Evolutionary conservation across 1,140 invertebrate species (phyloP).

Genomic region (Drosophila kurseongensis): DNA sequence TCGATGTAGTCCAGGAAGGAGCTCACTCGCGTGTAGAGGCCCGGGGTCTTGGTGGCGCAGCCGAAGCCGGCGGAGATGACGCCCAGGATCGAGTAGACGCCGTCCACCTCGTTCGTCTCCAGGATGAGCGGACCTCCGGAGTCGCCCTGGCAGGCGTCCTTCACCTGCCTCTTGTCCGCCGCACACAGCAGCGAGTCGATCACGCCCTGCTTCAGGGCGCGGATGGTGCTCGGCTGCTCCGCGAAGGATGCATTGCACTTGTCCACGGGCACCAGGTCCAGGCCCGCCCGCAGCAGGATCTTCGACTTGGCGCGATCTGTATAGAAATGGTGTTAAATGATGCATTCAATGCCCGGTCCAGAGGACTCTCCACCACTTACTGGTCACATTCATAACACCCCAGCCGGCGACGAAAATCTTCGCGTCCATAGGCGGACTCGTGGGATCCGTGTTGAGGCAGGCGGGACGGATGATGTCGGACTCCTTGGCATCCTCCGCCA

Average conservation of each 20-base stretch:
- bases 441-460: conserved; percentile 57
- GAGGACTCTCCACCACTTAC: conserved; percentile 31
- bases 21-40: conserved; percentile 28
- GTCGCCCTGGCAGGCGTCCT: conserved; percentile 43
- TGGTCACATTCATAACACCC: conserved; percentile 63
- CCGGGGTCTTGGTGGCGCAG: conserved; percentile 33
- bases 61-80: conserved; percentile 35
- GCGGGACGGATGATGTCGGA: conserved; percentile 41
- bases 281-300: conserved; percentile 60
- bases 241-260: conserved; percentile 48
- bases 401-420: conserved; percentile 67
- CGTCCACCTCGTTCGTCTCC: conserved; percentile 20
- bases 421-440: conserved; percentile 39
- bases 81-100: conserved; percentile 21
- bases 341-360: no score
- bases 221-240: conserved; percentile 18
- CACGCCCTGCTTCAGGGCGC: conserved; percentile 50
- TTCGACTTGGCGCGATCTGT: conserved; percentile 56
- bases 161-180: conserved; percentile 84
- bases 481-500: conserved; percentile 42
- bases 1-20: conserved; percentile 42
- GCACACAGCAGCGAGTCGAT: conserved; percentile 86
- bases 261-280: conserved; percentile 48
- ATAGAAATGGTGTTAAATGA: not conserved
- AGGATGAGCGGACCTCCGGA: conserved; percentile 35